These are phyloP conservation scores for Tinamus major DNA, from an alignment of 2,797 vertebrate genomes.

Conservation along the genomic window DNA sequence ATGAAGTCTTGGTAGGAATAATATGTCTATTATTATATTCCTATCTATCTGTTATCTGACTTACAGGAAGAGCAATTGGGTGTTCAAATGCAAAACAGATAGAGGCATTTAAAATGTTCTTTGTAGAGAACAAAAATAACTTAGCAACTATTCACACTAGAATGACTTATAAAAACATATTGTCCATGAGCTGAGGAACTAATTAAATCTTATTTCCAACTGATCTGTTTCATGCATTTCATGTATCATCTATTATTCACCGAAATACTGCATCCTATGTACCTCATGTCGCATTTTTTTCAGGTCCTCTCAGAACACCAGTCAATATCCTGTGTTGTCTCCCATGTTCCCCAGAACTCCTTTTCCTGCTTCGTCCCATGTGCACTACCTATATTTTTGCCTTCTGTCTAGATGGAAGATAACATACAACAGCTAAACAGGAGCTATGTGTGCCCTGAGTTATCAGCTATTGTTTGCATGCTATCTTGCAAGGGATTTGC, in stretches of 20 bases:
- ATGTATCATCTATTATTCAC: not conserved
- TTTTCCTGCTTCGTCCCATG: not conserved
- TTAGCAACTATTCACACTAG: not conserved
- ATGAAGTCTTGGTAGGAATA: not conserved
- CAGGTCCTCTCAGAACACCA: not conserved
- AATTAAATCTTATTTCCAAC: not conserved
- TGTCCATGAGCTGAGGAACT: not conserved
- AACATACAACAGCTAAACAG: not conserved
- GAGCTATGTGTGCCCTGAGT: not conserved
- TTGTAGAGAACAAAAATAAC: not conserved
- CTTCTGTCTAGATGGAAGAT: not conserved
- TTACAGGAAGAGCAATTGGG: not conserved
- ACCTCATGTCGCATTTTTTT: not conserved
- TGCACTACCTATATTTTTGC: not conserved
- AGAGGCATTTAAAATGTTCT: not conserved
- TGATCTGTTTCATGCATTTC: not conserved
- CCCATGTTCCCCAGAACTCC: not conserved
- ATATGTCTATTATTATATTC: not conserved
- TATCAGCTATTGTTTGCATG: not conserved
- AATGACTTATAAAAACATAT: not conserved
- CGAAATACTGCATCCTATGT: not conserved
- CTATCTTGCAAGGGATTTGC: not conserved
- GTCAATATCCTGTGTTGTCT: not conserved
- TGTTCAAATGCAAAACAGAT: not conserved
- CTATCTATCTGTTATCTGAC: not conserved